Conservation (phyloP, 2,797 vertebrate genomes). For the Lagocephalus sceleratus region DNA sequence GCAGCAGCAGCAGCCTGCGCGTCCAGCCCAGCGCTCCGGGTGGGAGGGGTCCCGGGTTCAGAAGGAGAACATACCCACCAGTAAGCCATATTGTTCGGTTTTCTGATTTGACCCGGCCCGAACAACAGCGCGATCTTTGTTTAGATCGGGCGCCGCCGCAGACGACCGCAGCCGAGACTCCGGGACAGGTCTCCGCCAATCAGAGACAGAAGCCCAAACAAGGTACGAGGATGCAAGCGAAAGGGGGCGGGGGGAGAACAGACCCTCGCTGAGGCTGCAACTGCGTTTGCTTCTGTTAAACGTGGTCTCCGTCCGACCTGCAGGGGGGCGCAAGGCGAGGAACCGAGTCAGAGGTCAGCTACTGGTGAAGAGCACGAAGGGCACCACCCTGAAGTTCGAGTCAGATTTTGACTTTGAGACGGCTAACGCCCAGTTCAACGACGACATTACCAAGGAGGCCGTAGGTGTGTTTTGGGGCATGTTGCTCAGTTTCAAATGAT, state of each 20-base stretch:
- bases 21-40: conserved; percentile 59
- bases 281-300: background rate
- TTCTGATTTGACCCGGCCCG: too few relatives aligned
- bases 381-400: conserved; percentile 87
- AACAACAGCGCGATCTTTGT: background rate
- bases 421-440: conserved; percentile 95
- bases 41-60: conserved; percentile 65
- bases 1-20: too few relatives aligned
- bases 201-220: conserved; percentile 85
- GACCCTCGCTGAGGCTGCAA: background rate
- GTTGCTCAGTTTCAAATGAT: conserved; percentile 24
- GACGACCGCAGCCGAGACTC: conserved; percentile 61
- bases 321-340: conserved; percentile 87
- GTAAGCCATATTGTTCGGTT: conserved; percentile 37
- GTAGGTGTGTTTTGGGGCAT: conserved; percentile 75
- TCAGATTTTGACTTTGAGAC: conserved; percentile 98
- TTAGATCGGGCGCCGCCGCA: conserved; percentile 53
- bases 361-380: conserved; percentile 82
- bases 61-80: conserved; percentile 53
- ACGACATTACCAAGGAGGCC: conserved; percentile 89
- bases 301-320: conserved; percentile 1
- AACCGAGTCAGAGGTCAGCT: conserved; percentile 91
- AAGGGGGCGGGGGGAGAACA: too few relatives aligned
- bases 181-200: conserved; percentile 80
- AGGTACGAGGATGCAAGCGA: conserved; percentile 69